Evolutionary conservation across 2,888 invertebrate species (phyloP), one percentile per base, ranked within the genome.

Genomic region (Eupelmus urozonus): DNA sequence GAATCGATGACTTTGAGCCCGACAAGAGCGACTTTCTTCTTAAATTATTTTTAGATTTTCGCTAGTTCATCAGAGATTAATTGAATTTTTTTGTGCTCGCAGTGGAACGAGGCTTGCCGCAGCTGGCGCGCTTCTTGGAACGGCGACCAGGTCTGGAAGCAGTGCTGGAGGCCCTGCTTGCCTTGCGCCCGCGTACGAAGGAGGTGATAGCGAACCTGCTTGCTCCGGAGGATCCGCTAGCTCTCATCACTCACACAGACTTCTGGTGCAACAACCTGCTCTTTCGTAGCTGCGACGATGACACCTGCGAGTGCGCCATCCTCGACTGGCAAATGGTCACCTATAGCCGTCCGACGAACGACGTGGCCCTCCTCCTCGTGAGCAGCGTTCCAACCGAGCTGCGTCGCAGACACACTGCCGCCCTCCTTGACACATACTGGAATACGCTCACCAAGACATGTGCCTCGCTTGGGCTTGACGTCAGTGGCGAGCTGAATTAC

Each of bases 241-340:
- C 95, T 0, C 91, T 95, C 5, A 93, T 96, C 78, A 95, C 95
- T 0, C 96, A 96, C 88, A 95, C 95, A 0, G 96, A 96, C 87
- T 96, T 96, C 88, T 96, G 96, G 96, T 94, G 95, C 87, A 95
- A 95, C 83, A 95, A 95, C 89, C 91, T 95, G 18, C 90, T 95
- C 79, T 95, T 96, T 85, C 91, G 92, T 74, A 87, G 87, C 18
- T 82, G 78, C 82, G 89, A 76, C 70, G 87, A 88, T n/a, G 89
- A 74, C 74, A 85, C 82, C 63, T 92, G 92, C 83, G 92, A 92
- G 79, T 96, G 95, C 86, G 92, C 93, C 72, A 94, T 95, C 63
- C 90, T 96, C 57, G 95, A 96, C 87, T 96, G 95, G 95, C 96
- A 96, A 91, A 95, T 96, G 95, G 94, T 95, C 62, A 95, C 95